These are phyloP conservation scores for Heliconius eleuchia DNA, from an alignment of 1,140 invertebrate species.

Conservation along the genomic window DNA sequence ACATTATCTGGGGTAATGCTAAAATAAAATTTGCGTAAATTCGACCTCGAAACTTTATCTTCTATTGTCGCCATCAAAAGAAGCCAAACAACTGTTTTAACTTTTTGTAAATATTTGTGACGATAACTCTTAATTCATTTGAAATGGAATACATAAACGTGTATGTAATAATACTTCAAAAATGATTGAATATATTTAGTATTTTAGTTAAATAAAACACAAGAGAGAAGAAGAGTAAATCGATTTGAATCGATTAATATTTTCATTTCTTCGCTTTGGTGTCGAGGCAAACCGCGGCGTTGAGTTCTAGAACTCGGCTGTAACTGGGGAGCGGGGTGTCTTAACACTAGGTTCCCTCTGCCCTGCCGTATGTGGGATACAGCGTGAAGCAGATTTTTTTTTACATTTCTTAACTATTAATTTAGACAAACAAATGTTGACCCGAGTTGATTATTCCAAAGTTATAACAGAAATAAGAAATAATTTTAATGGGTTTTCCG, in stretches of 20 bases:
- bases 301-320: too few species aligned
- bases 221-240: too few species aligned
- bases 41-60: conserved; percentile 30
- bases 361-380: too few species aligned
- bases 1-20: conserved; percentile 37
- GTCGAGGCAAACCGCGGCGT: too few species aligned
- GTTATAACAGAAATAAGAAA: conserved; percentile 32
- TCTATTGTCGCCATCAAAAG: not conserved
- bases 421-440: not conserved
- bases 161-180: not conserved
- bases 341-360: too few species aligned
- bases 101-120: not conserved
- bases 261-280: too few species aligned
- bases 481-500: conserved; percentile 35
- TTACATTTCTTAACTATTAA: not conserved
- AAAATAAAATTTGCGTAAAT: conserved; percentile 38
- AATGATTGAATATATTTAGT: not conserved
- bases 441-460: conserved; percentile 18
- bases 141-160: not conserved
- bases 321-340: too few species aligned
- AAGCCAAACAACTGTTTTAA: not conserved
- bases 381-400: too few species aligned
- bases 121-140: not conserved
- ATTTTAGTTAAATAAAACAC: too few species aligned
- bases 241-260: too few species aligned